Evolutionary conservation across 1,140 invertebrate species (phyloP), one percentile per base, ranked within the genome.

Genomic region (Hyphantria cunea): DNA sequence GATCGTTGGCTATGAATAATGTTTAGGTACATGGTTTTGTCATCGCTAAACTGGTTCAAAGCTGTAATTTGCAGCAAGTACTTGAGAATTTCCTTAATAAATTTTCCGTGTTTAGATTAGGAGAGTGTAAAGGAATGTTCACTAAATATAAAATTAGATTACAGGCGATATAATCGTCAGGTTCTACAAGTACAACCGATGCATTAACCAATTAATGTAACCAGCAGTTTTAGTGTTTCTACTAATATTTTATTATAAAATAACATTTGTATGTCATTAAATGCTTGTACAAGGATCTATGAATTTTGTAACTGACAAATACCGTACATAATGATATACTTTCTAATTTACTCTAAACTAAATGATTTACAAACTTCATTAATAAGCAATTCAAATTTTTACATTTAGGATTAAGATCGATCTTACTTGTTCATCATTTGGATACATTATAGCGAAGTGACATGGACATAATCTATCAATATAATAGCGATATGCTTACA

Each of bases 1-100:
- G 44, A 48, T 32, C 51, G 41, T 14, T 32, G n/a, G 33, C 49
- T 53, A 33, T 68, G 52, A 68, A 59, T 64, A 63, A 59, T 63
- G 66, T 63, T 31, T 60, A 42, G 13, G 54, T 45, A 52, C 53
- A n/a, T 12, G 39, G 49, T 54, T 63, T 62, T 62, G 37, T 59
- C 51, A 53, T 41, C 56, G 37, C 10, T 17, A 50, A 60, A 60
- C 48, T 51, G 34, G 56, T 51, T n/a, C 45, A 33, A 58, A 0
- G 32, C 44, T 58, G 54, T 48, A 48, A 51, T 33, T 60, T 51
- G 42, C 39, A 42, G 13, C 25, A 14, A 14, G 45, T 11, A 42
- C 48, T 51, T 60, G 39, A 60, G 34, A 60, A 51, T 60, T 60
- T 60, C 34, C 56, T 50, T 50, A 60, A 51, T 44, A 51, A 17